Evolutionary conservation across 2,113 vertebrate genomes (phyloP).

Genomic region (Opisthocomus hoazin): DNA sequence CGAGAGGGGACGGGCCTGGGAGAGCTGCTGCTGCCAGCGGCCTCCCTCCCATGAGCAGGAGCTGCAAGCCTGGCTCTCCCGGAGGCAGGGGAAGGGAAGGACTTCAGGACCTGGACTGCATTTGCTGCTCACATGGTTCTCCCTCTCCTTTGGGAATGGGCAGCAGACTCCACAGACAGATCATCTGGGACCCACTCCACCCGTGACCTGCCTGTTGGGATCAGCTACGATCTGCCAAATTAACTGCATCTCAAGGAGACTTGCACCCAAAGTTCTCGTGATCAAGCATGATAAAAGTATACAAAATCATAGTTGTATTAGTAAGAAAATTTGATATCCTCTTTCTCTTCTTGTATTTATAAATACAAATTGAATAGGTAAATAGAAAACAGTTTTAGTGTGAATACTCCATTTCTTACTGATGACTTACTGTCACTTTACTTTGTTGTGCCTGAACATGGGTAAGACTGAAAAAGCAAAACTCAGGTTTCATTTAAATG

Average conservation of each 20-base stretch:
- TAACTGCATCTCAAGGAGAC: not conserved
- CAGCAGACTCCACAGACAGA: not conserved
- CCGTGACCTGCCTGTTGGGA: not conserved
- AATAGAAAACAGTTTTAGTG: not conserved
- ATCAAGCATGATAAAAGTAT: not conserved
- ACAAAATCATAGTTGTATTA: not conserved
- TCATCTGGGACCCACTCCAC: not conserved
- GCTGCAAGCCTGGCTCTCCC: not conserved
- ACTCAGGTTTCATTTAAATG: not conserved
- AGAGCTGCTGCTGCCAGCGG: not conserved
- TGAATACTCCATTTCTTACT: not conserved
- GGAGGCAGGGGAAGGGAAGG: not conserved
- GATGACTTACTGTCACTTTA: not conserved
- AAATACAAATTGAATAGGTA: not conserved
- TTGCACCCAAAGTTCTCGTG: not conserved
- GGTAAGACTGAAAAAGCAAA: not conserved
- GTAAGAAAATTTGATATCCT: not conserved
- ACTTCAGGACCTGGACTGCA: not conserved
- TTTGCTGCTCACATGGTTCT: not conserved
- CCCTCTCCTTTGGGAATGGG: not conserved
- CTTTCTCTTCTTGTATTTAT: not conserved
- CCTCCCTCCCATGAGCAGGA: not conserved
- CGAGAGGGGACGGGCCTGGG: accelerated
- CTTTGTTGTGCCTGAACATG: not conserved
- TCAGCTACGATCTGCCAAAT: not conserved